Base-by-base conservation (phyloP, 2,113 vertebrate species). In the Microtus pennsylvanicus region DNA sequence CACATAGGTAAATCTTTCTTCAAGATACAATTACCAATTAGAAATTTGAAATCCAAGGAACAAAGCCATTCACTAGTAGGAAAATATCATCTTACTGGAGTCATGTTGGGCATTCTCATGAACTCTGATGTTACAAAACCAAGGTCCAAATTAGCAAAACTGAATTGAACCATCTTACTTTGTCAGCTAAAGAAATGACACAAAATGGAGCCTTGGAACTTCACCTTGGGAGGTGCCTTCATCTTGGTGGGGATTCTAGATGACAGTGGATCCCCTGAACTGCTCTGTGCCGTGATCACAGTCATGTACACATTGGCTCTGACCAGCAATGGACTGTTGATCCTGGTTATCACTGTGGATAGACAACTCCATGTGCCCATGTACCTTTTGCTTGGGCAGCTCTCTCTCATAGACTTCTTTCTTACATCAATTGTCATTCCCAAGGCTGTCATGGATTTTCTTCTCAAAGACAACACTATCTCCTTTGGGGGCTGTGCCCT, bases 361-460 rank as follows among this genome's bases (percentile, higher is more conserved):
- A 4, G 0, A 19, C 45, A 3, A 9, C 94, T 97, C n/a, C 95
- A 96, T 0, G 21, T 97, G 47, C 97, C 97, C 61, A 97, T 97
- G 96, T 97, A 97, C 70, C 38, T 95, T 52, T 75, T 97, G 33
- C 97, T 97, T 0, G 7, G 92, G 33, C 97, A 97, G 47, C 96
- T 97, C 42, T 97, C 95, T 28, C 90, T 97, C 76, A 94, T 96
- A 91, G 97, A 97, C 58, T 93, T 97, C 2, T 91, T 97, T 45
- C 91, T 97, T 89, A 95, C 94, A 3, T 96, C 96, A 21, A 91
- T 95, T 33, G 82, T 96, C 52, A 89, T 92, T 17, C 97, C 98
- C 12, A 97, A 97, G 10, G 75, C 94, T 19, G 8, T 98, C 0
- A 7, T 89, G 14, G 92, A 96, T 77, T 97, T 90, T 81, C 55